Evolutionary conservation across 2,113 vertebrate species (phyloP), one percentile per base, ranked within the genome.

Genomic region (Calidris pugnax): DNA sequence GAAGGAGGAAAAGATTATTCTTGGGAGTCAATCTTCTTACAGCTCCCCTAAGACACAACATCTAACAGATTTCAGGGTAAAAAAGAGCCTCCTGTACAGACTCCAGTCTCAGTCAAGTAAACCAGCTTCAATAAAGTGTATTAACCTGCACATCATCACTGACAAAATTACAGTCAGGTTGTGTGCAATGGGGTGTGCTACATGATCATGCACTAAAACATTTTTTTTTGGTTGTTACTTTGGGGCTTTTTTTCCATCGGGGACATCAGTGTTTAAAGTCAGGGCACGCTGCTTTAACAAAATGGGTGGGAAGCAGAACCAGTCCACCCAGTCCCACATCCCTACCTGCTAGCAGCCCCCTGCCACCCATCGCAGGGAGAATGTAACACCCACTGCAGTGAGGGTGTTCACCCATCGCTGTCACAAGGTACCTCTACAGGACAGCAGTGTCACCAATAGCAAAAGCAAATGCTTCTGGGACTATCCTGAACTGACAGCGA

Each of bases 1-100:
- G 8, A 87, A 35, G n/a, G 41, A 94, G 32, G 72, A 96, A 90
- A 90, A 78, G 30, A 83, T 88, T 87, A 75, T 85, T 84, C 35
- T 55, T 64, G 7, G 7, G 23, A 96, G 64, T 63, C 68, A 69
- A 4, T 64, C 73, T 81, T 88, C 50, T 80, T 60, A 93, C 5
- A 63, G 23, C 4, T 89, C 64, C 51, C 56, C 71, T 71, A 92
- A 84, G 30, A 92, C 67, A 27, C 35, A 96, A 47, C 19, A 83
- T 56, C 37, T 35, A 77, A 88, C 21, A 81, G 26, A 51, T 74
- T 86, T 85, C 27, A 78, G 66, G 41, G 32, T 32, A 39, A 60
- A 56, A 72, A 85, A 39, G 7, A 77, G 17, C 5, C 8, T 85
- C 10, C 55, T 67, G 27, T 14, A 87, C 10, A 74, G 63, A 95